Conservation (phyloP, 2,888 invertebrate species). For the Coenonympha arcania region DNA sequence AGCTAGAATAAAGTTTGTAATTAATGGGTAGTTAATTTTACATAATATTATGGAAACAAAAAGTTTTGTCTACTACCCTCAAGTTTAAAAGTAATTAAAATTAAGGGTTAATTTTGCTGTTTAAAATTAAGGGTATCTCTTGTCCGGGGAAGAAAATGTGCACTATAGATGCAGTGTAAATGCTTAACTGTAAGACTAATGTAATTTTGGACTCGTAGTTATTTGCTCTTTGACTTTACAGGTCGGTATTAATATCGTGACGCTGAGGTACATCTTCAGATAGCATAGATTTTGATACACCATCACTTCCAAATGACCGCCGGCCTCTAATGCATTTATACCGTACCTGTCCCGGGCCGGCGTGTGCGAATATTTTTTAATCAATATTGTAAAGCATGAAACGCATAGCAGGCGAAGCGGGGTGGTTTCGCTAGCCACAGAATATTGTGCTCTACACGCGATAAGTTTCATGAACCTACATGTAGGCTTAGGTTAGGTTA, state of each 20-base stretch:
- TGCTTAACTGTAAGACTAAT: neutral
- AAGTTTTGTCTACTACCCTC: neutral
- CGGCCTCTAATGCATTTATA: conserved; percentile 63
- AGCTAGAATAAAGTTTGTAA: too few relatives aligned
- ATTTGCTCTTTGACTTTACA: conserved; percentile 72
- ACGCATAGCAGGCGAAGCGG: too few relatives aligned
- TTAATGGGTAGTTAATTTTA: too few relatives aligned
- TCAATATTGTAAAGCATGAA: conserved; percentile 32
- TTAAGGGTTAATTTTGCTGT: neutral
- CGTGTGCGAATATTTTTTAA: conserved; percentile 23
- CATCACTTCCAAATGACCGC: conserved; percentile 49
- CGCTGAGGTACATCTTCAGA: conserved; percentile 59
- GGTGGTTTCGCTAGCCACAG: too few relatives aligned
- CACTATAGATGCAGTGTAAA: neutral
- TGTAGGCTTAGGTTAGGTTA: too few relatives aligned
- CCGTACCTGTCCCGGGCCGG: conserved; percentile 49
- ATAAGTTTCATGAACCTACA: too few relatives aligned
- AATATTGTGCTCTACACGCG: too few relatives aligned
- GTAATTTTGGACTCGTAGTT: conserved; percentile 46
- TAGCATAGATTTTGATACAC: conserved; percentile 57
- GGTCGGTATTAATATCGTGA: conserved; percentile 73
- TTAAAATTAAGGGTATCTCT: conserved; percentile 2
- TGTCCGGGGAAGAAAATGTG: conserved; percentile 6
- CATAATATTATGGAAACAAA: neutral
- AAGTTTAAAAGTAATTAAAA: too few relatives aligned